A percentile compares a stretch with the other conserved stretches of the same genome.
These are phyloP conservation scores for Erythrocebus patas DNA, from an alignment of 2,113 vertebrate genomes.

Conservation along the genomic window DNA sequence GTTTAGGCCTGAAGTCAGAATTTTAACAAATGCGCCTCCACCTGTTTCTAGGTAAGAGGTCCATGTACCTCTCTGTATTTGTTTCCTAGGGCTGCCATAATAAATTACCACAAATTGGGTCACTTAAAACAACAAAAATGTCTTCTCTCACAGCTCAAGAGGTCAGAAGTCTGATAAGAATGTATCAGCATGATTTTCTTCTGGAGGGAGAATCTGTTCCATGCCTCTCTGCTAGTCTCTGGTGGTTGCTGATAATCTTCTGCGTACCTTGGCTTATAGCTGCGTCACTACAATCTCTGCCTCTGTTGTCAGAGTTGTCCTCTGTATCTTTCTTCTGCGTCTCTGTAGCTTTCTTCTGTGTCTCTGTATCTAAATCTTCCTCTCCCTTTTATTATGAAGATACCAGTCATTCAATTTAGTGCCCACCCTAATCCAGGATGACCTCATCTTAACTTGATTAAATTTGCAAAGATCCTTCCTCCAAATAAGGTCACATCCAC, in stretches of 20 bases:
- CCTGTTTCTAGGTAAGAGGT: neutral
- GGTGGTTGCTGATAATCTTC: neutral
- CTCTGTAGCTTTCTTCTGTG: neutral
- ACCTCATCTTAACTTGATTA: neutral
- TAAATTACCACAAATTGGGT: neutral
- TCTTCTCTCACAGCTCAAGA: neutral
- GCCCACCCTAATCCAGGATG: neutral
- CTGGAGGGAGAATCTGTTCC: neutral
- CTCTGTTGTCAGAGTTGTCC: neutral
- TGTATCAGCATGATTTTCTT: neutral
- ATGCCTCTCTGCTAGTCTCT: neutral
- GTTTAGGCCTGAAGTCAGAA: neutral
- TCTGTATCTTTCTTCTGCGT: neutral
- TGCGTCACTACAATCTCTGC: neutral
- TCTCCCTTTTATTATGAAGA: constrained; percentile 1
- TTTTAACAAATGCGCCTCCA: neutral
- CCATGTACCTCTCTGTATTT: neutral
- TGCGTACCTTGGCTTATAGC: neutral
- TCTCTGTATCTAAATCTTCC: neutral
- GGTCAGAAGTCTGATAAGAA: neutral
- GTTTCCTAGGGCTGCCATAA: neutral
- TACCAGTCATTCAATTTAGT: neutral
- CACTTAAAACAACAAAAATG: neutral
- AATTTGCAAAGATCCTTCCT: constrained; percentile 10
- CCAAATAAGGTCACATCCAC: constrained; percentile 18